Evolutionary conservation across 1,140 invertebrate species (phyloP).

Genomic region (Nylanderia fulva): DNA sequence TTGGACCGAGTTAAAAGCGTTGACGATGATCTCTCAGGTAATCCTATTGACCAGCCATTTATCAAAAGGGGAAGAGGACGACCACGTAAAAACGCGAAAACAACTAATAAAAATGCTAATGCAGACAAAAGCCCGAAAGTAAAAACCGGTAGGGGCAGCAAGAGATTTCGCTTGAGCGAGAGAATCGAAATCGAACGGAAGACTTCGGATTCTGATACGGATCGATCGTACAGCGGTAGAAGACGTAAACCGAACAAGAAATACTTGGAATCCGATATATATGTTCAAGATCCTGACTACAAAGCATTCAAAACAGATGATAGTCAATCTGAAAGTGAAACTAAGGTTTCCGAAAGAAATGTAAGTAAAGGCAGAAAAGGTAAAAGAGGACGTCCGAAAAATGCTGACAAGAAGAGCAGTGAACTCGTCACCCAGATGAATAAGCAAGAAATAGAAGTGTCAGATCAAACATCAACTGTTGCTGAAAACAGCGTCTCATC

Average conservation of each 20-base stretch:
- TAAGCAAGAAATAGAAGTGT: slow-evolving; percentile 73
- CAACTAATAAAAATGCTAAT: slow-evolving; percentile 33
- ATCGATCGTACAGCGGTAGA: slow-evolving; percentile 77
- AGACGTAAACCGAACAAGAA: slow-evolving; percentile 80
- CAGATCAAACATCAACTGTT: slow-evolving; percentile 61
- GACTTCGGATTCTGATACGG: slow-evolving; percentile 78
- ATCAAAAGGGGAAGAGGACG: slow-evolving; percentile 76
- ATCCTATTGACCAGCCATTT: neutral
- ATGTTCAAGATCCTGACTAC: slow-evolving; percentile 76
- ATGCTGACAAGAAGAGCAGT: slow-evolving; percentile 42
- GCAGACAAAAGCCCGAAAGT: slow-evolving; percentile 50
- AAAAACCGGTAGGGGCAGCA: slow-evolving; percentile 36
- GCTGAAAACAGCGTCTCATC: slow-evolving; percentile 62
- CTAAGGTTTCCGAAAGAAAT: slow-evolving; percentile 65
- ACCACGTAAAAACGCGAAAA: slow-evolving; percentile 72
- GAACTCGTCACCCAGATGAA: slow-evolving; percentile 35
- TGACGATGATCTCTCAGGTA: slow-evolving; percentile 14
- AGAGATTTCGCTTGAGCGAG: slow-evolving; percentile 56
- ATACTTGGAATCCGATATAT: slow-evolving; percentile 77
- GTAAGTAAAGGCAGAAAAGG: slow-evolving; percentile 68
- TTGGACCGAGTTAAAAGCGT: slow-evolving; percentile 47
- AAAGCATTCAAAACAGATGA: slow-evolving; percentile 78
- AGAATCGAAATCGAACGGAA: slow-evolving; percentile 70
- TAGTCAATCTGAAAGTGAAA: slow-evolving; percentile 80
- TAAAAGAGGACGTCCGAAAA: slow-evolving; percentile 68